Percentiles rank a stretch among this genome's conserved stretches.
phyloP scores from a whole-genome alignment of 2,797 vertebrate species.

The Strix occidentalis region DNA sequence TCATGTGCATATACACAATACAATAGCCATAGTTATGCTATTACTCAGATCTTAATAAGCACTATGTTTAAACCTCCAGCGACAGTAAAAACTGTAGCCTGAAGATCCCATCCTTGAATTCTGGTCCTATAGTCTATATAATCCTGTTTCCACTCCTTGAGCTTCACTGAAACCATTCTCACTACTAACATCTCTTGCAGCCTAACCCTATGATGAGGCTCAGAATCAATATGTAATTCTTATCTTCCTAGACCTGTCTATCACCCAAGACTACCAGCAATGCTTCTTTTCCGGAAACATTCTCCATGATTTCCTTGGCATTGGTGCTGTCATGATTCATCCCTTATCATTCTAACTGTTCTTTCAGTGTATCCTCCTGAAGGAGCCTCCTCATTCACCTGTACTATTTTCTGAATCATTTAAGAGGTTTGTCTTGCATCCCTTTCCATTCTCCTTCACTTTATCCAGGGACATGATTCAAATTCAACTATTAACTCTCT shows the following conservation, averaged over 20 bases:
- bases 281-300: not conserved
- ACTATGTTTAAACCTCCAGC: not conserved
- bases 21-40: not conserved
- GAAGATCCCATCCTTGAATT: slow-evolving; percentile 16
- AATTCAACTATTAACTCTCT: not conserved
- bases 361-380: not conserved
- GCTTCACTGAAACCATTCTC: not conserved
- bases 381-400: not conserved
- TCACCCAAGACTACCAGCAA: not conserved
- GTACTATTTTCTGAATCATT: not conserved
- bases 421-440: not conserved
- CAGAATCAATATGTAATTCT: not conserved
- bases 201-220: not conserved
- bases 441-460: not conserved
- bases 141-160: not conserved
- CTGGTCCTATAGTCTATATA: not conserved
- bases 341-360: not conserved
- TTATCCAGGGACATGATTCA: not conserved
- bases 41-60: slow-evolving; percentile 47
- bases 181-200: not conserved
- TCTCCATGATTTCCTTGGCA: not conserved
- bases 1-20: not conserved
- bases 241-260: not conserved
- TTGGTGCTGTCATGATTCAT: not conserved
- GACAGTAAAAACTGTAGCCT: slow-evolving; percentile 25